phyloP scores from a whole-genome alignment of 1,140 invertebrate species.

The Rhyacophila brunnea region DNA sequence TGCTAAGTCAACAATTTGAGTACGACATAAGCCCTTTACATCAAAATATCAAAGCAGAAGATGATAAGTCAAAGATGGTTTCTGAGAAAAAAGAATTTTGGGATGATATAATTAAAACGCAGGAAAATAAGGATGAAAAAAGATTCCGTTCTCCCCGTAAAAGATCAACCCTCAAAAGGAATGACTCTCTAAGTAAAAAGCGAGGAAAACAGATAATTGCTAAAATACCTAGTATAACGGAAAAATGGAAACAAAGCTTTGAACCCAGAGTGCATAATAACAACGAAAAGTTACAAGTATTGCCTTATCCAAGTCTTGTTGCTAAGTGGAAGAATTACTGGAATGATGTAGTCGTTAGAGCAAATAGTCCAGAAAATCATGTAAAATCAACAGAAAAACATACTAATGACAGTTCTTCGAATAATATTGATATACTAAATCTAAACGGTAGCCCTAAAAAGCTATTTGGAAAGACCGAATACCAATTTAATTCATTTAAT shows the following conservation, averaged over 20 bases:
- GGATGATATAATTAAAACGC: constrained; percentile 51
- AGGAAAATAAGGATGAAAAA: constrained; percentile 41
- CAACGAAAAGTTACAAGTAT: constrained; percentile 13
- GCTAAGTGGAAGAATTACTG: constrained; percentile 49
- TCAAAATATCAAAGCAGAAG: not conserved
- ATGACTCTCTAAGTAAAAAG: constrained; percentile 50
- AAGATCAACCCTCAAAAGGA: constrained; percentile 41
- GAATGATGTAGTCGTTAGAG: constrained; percentile 39
- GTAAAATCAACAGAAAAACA: no score
- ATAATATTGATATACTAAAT: no score
- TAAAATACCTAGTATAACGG: constrained; percentile 42
- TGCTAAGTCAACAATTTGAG: not conserved
- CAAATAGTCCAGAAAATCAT: constrained; percentile 9
- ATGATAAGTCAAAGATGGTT: constrained; percentile 42
- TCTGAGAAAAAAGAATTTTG: constrained; percentile 53
- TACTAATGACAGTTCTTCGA: no score
- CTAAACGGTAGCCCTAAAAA: no score
- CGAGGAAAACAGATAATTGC: constrained; percentile 48
- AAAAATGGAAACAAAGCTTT: constrained; percentile 35
- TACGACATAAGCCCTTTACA: not conserved
- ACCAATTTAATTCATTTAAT: not conserved
- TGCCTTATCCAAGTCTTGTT: constrained; percentile 33
- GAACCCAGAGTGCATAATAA: constrained; percentile 25
- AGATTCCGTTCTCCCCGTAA: constrained; percentile 40
- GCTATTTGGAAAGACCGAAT: not conserved